Conservation (phyloP, 2,113 vertebrate species). For the Perca schrenkii region DNA sequence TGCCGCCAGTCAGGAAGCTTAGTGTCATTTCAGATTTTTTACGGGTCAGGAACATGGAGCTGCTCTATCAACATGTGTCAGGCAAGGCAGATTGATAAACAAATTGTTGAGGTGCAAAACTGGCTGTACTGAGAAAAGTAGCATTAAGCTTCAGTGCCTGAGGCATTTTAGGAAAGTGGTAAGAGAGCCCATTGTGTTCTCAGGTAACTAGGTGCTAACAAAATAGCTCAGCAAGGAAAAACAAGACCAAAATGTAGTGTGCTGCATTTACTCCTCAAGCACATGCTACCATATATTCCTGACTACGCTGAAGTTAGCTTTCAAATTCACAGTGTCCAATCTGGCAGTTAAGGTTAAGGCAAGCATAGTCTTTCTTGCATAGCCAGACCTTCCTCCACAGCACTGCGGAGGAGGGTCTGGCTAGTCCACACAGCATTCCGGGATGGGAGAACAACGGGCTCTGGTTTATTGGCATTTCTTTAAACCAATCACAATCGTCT, state of each 20-base stretch:
- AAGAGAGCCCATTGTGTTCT: constrained; percentile 26
- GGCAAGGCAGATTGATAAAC: constrained; percentile 23
- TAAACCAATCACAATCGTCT: no score
- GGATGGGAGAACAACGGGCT: no score
- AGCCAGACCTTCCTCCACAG: no score
- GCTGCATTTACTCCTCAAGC: constrained; percentile 22
- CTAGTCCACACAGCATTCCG: no score
- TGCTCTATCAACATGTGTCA: constrained; percentile 47
- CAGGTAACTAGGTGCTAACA: constrained; percentile 16
- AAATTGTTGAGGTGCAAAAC: constrained; percentile 26
- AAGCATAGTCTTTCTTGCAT: no score
- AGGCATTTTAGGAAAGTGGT: constrained; percentile 15
- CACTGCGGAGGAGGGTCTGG: no score
- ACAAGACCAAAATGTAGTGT: constrained; percentile 22
- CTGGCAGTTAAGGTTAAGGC: no score
- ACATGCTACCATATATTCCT: constrained; percentile 16
- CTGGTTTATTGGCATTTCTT: no score
- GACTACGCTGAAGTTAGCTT: no score
- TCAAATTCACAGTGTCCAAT: no score
- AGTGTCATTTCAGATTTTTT: constrained; percentile 40
- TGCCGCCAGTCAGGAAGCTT: constrained; percentile 46
- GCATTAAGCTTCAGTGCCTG: not conserved
- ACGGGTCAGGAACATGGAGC: constrained; percentile 32
- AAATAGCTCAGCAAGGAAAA: constrained; percentile 25
- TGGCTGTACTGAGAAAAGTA: constrained; percentile 10